Percentiles rank a stretch among this genome's conserved stretches.
Conservation (phyloP, 2,113 vertebrate genomes). For the Rhabdomys dilectus region DNA sequence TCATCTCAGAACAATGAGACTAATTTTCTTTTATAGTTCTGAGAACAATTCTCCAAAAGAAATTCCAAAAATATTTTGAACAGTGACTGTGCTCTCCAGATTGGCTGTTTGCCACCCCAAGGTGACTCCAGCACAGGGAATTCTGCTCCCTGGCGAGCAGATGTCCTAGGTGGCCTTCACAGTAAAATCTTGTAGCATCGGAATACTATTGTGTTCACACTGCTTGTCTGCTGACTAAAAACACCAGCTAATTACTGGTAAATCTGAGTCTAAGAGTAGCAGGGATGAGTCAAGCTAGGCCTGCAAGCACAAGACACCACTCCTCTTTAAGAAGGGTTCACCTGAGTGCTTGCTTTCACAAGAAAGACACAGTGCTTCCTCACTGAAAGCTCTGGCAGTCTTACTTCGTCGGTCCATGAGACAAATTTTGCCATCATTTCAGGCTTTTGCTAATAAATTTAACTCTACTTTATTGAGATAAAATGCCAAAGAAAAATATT, state of each 20-base stretch:
- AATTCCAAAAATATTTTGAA: conserved; percentile 27
- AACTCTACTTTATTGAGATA: conserved; percentile 53
- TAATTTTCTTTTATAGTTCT: conserved; percentile 9
- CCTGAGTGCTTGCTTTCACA: not conserved
- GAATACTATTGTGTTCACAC: not conserved
- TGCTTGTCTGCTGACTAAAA: not conserved
- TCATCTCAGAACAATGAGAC: not conserved
- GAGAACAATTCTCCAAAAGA: conserved; percentile 21
- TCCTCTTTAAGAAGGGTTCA: not conserved
- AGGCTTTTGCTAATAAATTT: conserved; percentile 32
- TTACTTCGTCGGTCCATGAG: rapidly evolving
- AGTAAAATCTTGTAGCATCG: not conserved
- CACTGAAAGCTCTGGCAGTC: rapidly evolving
- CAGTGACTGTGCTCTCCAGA: not conserved
- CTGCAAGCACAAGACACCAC: rapidly evolving
- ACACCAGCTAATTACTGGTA: not conserved
- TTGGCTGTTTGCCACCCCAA: not conserved
- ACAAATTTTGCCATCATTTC: conserved; percentile 25
- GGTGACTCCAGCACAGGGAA: not conserved
- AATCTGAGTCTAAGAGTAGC: not conserved
- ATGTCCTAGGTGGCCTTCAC: not conserved
- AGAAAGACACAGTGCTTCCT: not conserved
- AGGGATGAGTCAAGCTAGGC: not conserved
- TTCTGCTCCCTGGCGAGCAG: rapidly evolving
- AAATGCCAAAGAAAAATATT: conserved; percentile 67